A percentile compares a stretch with the other conserved stretches of the same genome.
These are phyloP conservation scores for Drosophila melanogaster DNA, from an alignment of 1,140 invertebrate species.

Conservation along the genomic window Release_6_plus_ISO1_MT NT_037436.4:155501-156000, in stretches of 20 bases:
- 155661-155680: conserved; percentile 68
- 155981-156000: conserved; percentile 23
- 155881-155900: conserved; percentile 13
- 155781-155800: conserved; percentile 26
- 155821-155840: conserved; percentile 31
- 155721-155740: conserved; percentile 38
- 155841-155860: conserved; percentile 29
- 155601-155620: conserved; percentile 22
- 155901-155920: conserved; percentile 42
- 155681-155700: conserved; percentile 76
- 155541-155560: conserved; percentile 34
- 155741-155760: conserved; percentile 14
- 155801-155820: conserved; percentile 42
- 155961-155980: conserved; percentile 34
- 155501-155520: conserved; percentile 7
- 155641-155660: conserved; percentile 69
- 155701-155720: conserved; percentile 66
- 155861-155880: conserved; percentile 25
- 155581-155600: conserved; percentile 67
- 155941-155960: conserved; percentile 61
- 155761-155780: conserved; percentile 7
- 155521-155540: conserved; percentile 21
- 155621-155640: conserved; percentile 63
- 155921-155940: conserved; percentile 75
- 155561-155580: conserved; percentile 14